phyloP scores from a whole-genome alignment of 2,888 invertebrate species.

The Acleris sparsana region DNA sequence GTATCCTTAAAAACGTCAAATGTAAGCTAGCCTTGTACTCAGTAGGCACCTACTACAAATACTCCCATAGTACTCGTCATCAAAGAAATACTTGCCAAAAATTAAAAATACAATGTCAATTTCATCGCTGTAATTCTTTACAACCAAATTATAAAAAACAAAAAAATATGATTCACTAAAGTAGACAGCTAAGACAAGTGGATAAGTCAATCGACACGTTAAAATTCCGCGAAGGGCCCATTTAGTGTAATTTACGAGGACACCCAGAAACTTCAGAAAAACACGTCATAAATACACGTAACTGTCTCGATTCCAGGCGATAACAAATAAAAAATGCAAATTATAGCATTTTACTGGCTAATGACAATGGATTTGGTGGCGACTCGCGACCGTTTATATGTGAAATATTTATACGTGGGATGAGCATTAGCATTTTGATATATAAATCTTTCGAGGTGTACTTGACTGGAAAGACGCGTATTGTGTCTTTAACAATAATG shows the following conservation, averaged over 20 bases:
- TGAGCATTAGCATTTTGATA: conserved; percentile 6
- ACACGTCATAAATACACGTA: conserved; percentile 16
- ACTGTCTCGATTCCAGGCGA: conserved; percentile 10
- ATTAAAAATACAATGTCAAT: too few relatives aligned
- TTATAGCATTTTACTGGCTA: not conserved
- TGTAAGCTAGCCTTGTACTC: too few relatives aligned
- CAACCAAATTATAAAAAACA: not conserved
- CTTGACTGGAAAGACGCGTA: too few relatives aligned
- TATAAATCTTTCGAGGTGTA: not conserved
- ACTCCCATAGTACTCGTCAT: too few relatives aligned
- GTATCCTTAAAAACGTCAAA: too few relatives aligned
- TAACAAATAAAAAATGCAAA: conserved; percentile 16
- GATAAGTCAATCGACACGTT: conserved; percentile 17
- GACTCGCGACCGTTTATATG: conserved; percentile 5
- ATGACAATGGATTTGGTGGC: conserved; percentile 8
- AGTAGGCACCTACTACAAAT: too few relatives aligned
- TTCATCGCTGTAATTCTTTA: not conserved
- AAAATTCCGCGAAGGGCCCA: conserved; percentile 1
- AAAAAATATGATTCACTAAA: not conserved
- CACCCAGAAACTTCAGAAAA: conserved; percentile 5
- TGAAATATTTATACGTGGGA: conserved; percentile 8
- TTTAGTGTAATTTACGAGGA: conserved; percentile 19
- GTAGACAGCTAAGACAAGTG: not conserved
- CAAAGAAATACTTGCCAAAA: too few relatives aligned
- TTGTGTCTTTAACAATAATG: too few relatives aligned